Conservation (phyloP, 2,113 vertebrate genomes). For the Paratilapia polleni region DNA sequence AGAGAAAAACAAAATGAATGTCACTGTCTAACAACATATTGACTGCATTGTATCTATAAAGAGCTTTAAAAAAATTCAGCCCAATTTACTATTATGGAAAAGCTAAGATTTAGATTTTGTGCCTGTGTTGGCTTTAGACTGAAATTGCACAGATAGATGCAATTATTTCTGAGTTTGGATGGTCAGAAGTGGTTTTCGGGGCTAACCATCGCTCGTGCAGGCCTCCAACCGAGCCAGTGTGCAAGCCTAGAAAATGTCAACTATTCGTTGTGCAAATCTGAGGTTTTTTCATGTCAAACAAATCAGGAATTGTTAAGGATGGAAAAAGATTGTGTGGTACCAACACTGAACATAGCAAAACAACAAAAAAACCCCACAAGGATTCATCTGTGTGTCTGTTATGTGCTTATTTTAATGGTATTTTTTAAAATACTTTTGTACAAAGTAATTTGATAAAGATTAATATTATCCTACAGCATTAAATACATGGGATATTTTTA, state of each 20-base stretch:
- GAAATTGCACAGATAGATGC: slow-evolving; percentile 4
- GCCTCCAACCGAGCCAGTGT: neutral
- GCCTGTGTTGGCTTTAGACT: neutral
- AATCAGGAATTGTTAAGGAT: slow-evolving; percentile 1
- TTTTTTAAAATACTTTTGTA: neutral
- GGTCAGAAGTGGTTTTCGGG: slow-evolving; percentile 43
- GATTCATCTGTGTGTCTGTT: neutral
- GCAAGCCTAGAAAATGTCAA: slow-evolving; percentile 42
- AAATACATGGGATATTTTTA: neutral
- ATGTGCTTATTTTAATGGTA: neutral
- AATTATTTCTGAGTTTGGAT: slow-evolving; percentile 1
- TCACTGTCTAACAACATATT: neutral
- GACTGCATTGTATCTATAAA: neutral
- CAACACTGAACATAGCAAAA: neutral
- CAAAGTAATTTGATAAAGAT: neutral
- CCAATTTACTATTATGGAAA: neutral
- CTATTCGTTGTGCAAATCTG: slow-evolving; percentile 43
- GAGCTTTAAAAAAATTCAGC: neutral
- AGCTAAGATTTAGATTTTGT: neutral
- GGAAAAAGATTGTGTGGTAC: slow-evolving; percentile 5
- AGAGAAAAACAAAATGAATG: neutral
- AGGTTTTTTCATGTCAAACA: slow-evolving; percentile 41
- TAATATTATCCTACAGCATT: neutral
- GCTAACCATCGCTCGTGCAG: neutral
- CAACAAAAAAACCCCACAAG: neutral